Evolutionary conservation across 2,797 vertebrate species (phyloP), one percentile per base, ranked within the genome.

Genomic region (Nannoperca australis): DNA sequence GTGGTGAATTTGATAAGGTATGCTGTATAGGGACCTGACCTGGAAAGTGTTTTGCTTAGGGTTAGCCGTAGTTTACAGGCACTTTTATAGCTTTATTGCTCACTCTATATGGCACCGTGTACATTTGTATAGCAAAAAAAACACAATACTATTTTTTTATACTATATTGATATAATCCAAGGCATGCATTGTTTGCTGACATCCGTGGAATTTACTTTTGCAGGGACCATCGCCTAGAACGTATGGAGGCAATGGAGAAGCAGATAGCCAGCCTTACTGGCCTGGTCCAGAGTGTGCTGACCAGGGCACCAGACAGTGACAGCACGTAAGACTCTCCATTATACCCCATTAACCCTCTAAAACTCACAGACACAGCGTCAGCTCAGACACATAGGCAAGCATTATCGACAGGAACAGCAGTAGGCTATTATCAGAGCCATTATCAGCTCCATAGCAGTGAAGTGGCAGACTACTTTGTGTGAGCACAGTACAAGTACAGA

Each of bases 211-310:
- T 83, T 56, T 40, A 6, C 49, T 66, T 73, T 79, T 36, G 8
- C 24, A 94, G 91, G 82, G 93, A 95, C 67, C 90, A 98, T 64
- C 93, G 94, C 27, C 88, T 95, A 89, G 98, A 99, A 89, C 95
- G 98, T 9, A 99, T 99, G 98, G 98, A 99, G 85, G 98, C 98
- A 5, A 99, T 99, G 98, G 98, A 99, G 93, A 99, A 99, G 92
- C 98, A 99, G 93, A 99, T 99, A 17, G 98, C 98, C 91, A 99
- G 98, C 89, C 96, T 99, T 86, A 99, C 98, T 0, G 98, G 98
- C 56, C 95, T 99, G 83, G 97, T 99, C 44, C 98, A 99, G 94
- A 99, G 97, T 4, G 98, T 98, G 20, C 93, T 99, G 82, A 97
- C 98, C 82, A 95, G 98, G 64, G 97, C 97, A 9, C 97, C 97